phyloP scores from a whole-genome alignment of 64 coral and sea anemone genomes.

The Montipora capricornis region DNA sequence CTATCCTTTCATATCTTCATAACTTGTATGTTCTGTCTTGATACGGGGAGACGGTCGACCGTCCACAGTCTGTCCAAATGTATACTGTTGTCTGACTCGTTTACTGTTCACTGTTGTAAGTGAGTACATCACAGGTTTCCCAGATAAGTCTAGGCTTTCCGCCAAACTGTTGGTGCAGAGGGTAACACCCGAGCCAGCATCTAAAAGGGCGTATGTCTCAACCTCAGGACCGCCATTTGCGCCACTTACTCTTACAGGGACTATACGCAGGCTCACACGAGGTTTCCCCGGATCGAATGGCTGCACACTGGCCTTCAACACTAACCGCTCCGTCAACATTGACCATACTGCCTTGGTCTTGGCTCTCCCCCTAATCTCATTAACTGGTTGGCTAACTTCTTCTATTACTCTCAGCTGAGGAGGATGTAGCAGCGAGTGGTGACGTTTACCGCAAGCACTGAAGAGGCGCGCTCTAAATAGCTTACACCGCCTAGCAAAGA shows the following conservation, averaged over 20 bases:
- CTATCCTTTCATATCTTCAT: no score
- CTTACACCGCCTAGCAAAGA: constrained; percentile 30
- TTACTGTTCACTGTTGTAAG: background rate
- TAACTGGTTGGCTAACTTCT: no score
- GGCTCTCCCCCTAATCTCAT: no score
- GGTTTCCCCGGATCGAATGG: no score
- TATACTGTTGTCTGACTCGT: background rate
- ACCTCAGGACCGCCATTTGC: background rate
- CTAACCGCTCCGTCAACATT: no score
- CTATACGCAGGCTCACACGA: constrained; percentile 3
- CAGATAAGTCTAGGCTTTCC: background rate
- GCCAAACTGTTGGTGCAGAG: background rate
- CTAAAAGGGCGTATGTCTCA: constrained; percentile 25
- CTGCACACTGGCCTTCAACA: no score
- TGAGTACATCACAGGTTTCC: background rate
- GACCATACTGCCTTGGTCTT: no score
- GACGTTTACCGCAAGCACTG: constrained; percentile 40
- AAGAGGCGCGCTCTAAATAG: background rate
- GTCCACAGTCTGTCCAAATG: no score
- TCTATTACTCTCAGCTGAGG: background rate
- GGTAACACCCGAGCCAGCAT: constrained; percentile 24
- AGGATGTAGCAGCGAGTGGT: background rate
- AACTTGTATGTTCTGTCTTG: no score
- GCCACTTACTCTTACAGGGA: background rate
- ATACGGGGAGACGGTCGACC: no score